Evolutionary conservation across 2,113 vertebrate genomes (phyloP).

Genomic region (Charadrius vociferus): DNA sequence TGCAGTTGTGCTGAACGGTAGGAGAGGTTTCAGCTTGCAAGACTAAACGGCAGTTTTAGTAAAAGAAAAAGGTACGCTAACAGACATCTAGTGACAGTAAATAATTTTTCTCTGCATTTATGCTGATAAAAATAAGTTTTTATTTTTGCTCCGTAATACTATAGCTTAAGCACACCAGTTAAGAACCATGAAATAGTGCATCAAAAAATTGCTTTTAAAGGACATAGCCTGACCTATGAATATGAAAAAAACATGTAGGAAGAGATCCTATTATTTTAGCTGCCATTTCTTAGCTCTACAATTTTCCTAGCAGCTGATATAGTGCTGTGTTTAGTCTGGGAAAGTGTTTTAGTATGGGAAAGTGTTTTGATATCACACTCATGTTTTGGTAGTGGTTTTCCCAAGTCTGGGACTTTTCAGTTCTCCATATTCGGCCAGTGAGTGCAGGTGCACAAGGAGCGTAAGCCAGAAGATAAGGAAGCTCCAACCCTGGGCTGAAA

Average conservation of each 20-base stretch:
- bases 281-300: not conserved
- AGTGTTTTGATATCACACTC: too few relatives aligned
- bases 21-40: not conserved
- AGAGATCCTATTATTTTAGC: not conserved
- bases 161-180: not conserved
- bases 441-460: too few relatives aligned
- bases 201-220: not conserved
- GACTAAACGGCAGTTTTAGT: not conserved
- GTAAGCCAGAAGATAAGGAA: too few relatives aligned
- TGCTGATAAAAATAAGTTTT: not conserved
- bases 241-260: accelerated
- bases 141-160: not conserved
- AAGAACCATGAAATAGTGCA: not conserved
- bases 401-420: too few relatives aligned
- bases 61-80: not conserved
- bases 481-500: too few relatives aligned
- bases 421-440: too few relatives aligned
- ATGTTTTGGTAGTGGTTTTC: too few relatives aligned
- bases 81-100: not conserved
- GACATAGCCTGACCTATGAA: not conserved
- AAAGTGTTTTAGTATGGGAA: too few relatives aligned
- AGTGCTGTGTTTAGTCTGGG: too few relatives aligned
- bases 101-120: not conserved
- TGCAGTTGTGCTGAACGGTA: not conserved
- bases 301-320: too few relatives aligned